These are phyloP conservation scores for Thereva nobilitata DNA, from an alignment of 2,888 invertebrate species.

Conservation along the genomic window DNA sequence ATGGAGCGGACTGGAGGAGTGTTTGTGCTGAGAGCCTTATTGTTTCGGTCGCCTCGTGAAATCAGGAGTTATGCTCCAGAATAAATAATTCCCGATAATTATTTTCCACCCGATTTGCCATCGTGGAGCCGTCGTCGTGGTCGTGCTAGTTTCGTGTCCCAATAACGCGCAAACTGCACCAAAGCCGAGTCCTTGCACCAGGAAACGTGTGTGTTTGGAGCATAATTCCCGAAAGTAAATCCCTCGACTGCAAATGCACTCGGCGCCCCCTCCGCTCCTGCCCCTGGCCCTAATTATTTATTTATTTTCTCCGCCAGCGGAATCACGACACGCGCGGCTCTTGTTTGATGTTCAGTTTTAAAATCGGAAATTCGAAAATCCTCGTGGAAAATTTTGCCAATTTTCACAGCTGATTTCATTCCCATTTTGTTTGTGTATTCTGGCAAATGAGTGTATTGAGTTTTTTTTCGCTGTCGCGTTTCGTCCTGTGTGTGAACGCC, in stretches of 20 bases:
- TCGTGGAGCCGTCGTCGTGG: no score
- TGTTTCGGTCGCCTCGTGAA: no score
- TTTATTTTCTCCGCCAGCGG: constrained; percentile 25
- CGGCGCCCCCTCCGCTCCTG: constrained; percentile 13
- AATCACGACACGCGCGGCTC: constrained; percentile 32
- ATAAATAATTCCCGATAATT: no score
- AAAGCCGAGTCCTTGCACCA: no score
- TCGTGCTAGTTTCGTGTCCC: no score
- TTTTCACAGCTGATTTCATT: constrained; percentile 59
- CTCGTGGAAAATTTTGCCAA: constrained; percentile 59
- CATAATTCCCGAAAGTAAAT: constrained; percentile 3
- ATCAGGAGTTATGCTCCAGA: no score
- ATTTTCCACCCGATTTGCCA: no score
- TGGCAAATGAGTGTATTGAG: constrained; percentile 15
- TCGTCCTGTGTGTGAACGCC: neutral
- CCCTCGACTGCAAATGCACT: constrained; percentile 6
- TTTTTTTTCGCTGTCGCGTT: constrained; percentile 1
- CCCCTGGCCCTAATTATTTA: constrained; percentile 32
- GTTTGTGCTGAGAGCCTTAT: no score
- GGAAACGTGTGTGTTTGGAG: neutral
- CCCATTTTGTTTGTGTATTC: constrained; percentile 47
- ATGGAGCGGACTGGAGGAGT: no score
- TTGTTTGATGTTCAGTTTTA: constrained; percentile 38
- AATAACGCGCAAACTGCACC: no score
- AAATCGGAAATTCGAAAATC: constrained; percentile 50